Conservation (phyloP, 2,888 invertebrate genomes). For the Endotricha flammealis region DNA sequence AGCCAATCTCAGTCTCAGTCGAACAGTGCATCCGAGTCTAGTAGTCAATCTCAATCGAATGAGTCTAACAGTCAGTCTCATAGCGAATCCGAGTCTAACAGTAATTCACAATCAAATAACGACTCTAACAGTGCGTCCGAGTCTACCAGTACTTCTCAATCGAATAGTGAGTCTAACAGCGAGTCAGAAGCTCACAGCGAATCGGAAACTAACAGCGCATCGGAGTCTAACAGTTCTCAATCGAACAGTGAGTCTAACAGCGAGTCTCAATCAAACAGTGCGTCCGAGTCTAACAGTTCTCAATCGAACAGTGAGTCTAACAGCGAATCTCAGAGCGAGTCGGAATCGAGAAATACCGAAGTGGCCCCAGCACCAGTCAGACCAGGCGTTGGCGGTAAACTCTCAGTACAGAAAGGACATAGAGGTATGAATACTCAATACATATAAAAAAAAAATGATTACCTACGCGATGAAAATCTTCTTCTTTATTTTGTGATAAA, state of each 20-base stretch:
- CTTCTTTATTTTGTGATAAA: too few species aligned
- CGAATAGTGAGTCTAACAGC: background rate
- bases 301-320: background rate
- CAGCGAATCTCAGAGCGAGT: background rate
- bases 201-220: background rate
- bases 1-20: too few species aligned
- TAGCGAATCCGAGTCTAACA: background rate
- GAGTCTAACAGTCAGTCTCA: background rate
- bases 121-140: background rate
- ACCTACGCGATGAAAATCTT: too few species aligned
- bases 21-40: background rate
- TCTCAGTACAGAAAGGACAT: conserved; percentile 9
- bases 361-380: conserved; percentile 2
- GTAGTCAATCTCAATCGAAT: background rate
- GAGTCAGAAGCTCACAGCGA: background rate
- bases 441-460: too few species aligned
- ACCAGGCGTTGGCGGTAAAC: conserved; percentile 9
- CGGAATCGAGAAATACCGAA: background rate
- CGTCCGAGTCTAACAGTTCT: background rate
- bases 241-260: background rate
- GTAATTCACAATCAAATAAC: background rate
- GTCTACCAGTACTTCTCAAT: background rate
- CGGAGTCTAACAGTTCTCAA: background rate
- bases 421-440: conserved; percentile 1
- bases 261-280: background rate